These are phyloP conservation scores for Chrysina gloriosa DNA, from an alignment of 2,888 invertebrate genomes.

Conservation along the genomic window DNA sequence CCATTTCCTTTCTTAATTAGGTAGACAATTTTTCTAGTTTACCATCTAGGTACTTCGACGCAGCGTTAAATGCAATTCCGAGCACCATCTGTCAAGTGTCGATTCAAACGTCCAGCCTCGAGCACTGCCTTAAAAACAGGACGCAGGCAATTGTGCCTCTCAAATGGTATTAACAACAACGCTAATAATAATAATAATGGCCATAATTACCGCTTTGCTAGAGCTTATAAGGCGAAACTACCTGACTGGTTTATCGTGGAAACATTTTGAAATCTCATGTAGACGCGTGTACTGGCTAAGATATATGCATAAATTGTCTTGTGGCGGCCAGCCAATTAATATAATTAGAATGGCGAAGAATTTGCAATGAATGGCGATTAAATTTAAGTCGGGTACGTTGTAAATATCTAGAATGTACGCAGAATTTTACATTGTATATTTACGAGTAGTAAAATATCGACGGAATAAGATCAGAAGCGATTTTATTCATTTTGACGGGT, in stretches of 20 bases:
- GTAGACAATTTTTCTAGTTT: too few relatives aligned
- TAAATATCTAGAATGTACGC: too few relatives aligned
- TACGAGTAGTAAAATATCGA: too few relatives aligned
- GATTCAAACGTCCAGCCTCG: background rate
- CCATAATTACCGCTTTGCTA: background rate
- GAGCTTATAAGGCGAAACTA: background rate
- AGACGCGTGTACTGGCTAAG: too few relatives aligned
- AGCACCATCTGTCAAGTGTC: background rate
- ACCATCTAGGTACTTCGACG: background rate
- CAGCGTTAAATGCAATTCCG: background rate
- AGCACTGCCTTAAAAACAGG: background rate
- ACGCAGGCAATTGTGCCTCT: background rate
- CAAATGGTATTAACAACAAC: slow-evolving; percentile 21
- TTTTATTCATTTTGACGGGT: background rate
- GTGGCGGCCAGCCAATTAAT: background rate
- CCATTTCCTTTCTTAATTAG: too few relatives aligned
- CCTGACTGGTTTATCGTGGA: background rate
- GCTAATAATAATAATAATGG: background rate
- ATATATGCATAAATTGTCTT: background rate
- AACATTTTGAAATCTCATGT: background rate
- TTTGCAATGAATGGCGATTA: background rate
- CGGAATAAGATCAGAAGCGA: too few relatives aligned
- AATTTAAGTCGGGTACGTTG: too few relatives aligned
- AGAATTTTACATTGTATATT: too few relatives aligned
- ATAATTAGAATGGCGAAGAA: slow-evolving; percentile 3